Evolutionary conservation across 1,140 invertebrate species (phyloP).

Genomic region (Zaprionus africanus): DNA sequence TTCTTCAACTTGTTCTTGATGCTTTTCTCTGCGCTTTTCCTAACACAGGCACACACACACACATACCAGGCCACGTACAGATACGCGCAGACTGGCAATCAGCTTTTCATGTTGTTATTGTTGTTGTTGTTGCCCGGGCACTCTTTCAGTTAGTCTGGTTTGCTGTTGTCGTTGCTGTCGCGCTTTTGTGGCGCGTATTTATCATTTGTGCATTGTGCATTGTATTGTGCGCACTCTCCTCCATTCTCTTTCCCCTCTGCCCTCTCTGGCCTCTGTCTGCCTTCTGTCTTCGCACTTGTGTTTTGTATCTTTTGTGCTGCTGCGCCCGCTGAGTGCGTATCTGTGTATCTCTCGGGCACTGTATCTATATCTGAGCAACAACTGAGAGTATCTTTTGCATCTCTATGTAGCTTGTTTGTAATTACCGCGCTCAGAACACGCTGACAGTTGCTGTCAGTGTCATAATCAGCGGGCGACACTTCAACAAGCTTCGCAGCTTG

Average conservation of each 20-base stretch:
- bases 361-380: constrained; percentile 17
- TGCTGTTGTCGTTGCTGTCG: constrained; percentile 24
- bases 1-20: constrained; percentile 66
- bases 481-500: constrained; percentile 24
- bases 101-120: constrained; percentile 42
- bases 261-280: constrained; percentile 3
- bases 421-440: constrained; percentile 56
- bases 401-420: constrained; percentile 42
- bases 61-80: constrained; percentile 24
- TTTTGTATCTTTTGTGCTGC: constrained; percentile 59
- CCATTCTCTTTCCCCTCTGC: not conserved
- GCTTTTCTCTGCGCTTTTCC: constrained; percentile 60
- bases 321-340: constrained; percentile 33
- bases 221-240: constrained; percentile 16
- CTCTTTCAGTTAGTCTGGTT: constrained; percentile 48
- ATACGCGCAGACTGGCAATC: constrained; percentile 52
- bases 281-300: constrained; percentile 18
- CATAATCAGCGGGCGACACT: constrained; percentile 66
- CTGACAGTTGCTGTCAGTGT: constrained; percentile 65
- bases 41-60: constrained; percentile 24
- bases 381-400: constrained; percentile 17
- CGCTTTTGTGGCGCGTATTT: constrained; percentile 55
- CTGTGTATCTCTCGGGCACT: constrained; percentile 29
- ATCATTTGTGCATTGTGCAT: constrained; percentile 64
- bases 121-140: constrained; percentile 14